Percentiles rank a stretch among this genome's conserved stretches.
phyloP scores from a whole-genome alignment of 2,797 vertebrate species.

The Neosilurus hyrtlii region DNA sequence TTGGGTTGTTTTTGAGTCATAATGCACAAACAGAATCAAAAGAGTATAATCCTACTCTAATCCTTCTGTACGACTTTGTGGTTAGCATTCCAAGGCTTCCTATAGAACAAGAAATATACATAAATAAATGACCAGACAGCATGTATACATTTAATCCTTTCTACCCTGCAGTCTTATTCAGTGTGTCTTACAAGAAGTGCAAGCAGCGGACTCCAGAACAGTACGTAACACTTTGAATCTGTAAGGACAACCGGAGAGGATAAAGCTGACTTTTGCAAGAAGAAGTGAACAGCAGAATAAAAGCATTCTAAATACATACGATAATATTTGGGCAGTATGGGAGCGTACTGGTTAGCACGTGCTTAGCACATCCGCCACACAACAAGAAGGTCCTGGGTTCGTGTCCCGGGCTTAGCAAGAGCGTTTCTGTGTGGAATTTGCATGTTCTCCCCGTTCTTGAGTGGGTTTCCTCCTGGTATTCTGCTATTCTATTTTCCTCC shows the following conservation, averaged over 20 bases:
- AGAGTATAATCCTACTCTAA: background rate
- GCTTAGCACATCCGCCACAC: too few species aligned
- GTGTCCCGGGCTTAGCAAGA: too few species aligned
- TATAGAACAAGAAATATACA: slow-evolving; percentile 20
- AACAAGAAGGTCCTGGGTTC: too few species aligned
- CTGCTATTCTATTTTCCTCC: too few species aligned
- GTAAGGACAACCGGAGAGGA: background rate
- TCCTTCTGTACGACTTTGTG: slow-evolving; percentile 24
- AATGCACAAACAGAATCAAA: slow-evolving; percentile 2
- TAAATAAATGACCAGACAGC: slow-evolving; percentile 1
- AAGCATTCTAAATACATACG: background rate
- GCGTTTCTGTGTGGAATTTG: too few species aligned
- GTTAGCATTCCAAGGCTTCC: slow-evolving; percentile 14
- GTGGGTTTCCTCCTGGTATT: too few species aligned
- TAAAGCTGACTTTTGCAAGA: background rate
- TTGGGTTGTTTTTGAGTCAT: background rate
- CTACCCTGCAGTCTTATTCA: background rate
- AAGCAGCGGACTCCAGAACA: background rate
- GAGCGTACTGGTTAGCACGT: too few species aligned
- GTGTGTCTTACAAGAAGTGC: background rate
- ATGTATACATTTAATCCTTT: background rate
- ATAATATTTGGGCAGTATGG: background rate
- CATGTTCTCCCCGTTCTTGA: too few species aligned
- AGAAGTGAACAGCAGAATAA: background rate
- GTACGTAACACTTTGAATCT: background rate